Percentiles rank a stretch among this genome's conserved stretches.
Evolutionary conservation across 1,140 invertebrate species (phyloP).

Genomic region (Macrotrachela quadricornifera): DNA sequence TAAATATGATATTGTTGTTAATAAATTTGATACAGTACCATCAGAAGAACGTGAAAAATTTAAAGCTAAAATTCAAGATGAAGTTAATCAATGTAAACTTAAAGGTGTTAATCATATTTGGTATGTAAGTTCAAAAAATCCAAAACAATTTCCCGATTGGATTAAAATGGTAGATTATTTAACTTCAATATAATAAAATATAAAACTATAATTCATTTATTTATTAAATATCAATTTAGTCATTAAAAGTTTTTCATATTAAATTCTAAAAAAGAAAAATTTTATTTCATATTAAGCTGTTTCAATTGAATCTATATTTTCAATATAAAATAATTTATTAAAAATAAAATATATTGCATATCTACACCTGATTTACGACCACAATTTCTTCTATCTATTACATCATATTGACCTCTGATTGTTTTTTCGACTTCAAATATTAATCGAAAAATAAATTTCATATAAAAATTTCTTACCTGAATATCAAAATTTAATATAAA

Average conservation of each 20-base stretch:
- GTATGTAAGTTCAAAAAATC: too few relatives aligned
- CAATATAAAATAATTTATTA: slow-evolving; percentile 9
- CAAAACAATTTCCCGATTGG: too few relatives aligned
- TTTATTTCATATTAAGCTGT: slow-evolving; percentile 51
- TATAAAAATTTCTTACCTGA: background rate
- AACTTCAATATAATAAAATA: too few relatives aligned
- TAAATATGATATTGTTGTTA: too few relatives aligned
- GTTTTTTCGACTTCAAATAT: slow-evolving; percentile 50
- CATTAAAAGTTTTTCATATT: slow-evolving; percentile 13
- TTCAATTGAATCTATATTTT: slow-evolving; percentile 46
- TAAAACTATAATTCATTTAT: too few relatives aligned
- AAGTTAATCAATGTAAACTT: too few relatives aligned
- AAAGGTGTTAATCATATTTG: too few relatives aligned
- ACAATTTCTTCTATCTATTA: slow-evolving; percentile 74
- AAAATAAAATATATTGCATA: slow-evolving; percentile 2
- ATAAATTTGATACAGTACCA: too few relatives aligned
- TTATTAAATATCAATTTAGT: too few relatives aligned
- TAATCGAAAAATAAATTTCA: slow-evolving; percentile 43
- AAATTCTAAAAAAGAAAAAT: slow-evolving; percentile 63
- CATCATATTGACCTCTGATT: slow-evolving; percentile 55
- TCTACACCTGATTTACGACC: slow-evolving; percentile 59
- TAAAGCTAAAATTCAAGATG: too few relatives aligned
- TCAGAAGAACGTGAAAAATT: too few relatives aligned
- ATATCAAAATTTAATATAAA: slow-evolving; percentile 2
- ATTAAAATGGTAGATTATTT: too few relatives aligned